Conservation (phyloP, 2,888 invertebrate genomes). For the Carpatolechia fugitivella region DNA sequence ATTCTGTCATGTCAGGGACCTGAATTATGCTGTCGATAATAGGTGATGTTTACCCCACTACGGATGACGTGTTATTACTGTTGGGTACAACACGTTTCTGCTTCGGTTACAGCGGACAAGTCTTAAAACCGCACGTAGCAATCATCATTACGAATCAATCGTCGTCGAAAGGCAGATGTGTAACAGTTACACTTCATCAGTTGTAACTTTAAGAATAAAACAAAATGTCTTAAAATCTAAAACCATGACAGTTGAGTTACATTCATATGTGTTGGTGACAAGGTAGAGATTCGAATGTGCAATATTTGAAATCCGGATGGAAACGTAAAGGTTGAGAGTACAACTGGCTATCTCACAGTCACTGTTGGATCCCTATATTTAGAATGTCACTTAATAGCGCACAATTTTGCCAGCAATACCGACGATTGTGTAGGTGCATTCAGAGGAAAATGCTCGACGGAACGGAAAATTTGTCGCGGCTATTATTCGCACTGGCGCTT, state of each 20-base stretch:
- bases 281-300: conserved; percentile 5
- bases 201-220: conserved; percentile 20
- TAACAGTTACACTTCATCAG: conserved; percentile 66
- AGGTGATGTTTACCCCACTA: conserved; percentile 51
- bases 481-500: conserved; percentile 71
- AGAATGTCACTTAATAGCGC: conserved; percentile 74
- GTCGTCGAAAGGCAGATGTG: conserved; percentile 65
- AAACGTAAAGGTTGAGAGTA: conserved; percentile 53
- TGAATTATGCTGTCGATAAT: conserved; percentile 58
- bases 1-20: conserved; percentile 37
- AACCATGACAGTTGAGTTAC: conserved; percentile 27
- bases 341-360: conserved; percentile 54
- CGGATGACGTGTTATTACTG: conserved; percentile 60
- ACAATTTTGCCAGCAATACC: conserved; percentile 73
- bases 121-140: conserved; percentile 59
- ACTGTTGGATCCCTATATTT: conserved; percentile 68
- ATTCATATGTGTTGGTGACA: background rate
- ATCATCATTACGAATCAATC: conserved; percentile 53
- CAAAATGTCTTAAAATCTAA: background rate
- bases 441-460: conserved; percentile 74
- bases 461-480: conserved; percentile 74
- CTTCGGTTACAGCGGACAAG: conserved; percentile 51
- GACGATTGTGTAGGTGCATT: conserved; percentile 72
- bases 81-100: conserved; percentile 48
- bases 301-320: conserved; percentile 31